A percentile compares a stretch with the other conserved stretches of the same genome.
Conservation (phyloP, 2,797 vertebrate genomes). For the Phylloscopus collybita region DNA sequence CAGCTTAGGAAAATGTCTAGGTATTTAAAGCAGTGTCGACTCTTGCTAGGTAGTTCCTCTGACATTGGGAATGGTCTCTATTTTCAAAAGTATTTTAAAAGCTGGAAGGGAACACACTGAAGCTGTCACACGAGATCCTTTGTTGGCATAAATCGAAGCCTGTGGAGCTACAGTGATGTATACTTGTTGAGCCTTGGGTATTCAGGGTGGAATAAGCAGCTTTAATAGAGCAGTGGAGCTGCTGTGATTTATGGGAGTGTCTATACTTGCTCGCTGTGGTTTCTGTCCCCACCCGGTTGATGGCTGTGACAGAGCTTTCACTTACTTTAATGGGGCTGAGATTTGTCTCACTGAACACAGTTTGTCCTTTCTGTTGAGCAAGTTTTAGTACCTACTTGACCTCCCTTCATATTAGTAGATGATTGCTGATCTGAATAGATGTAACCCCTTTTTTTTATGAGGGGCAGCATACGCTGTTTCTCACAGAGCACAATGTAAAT, state of each 20-base stretch:
- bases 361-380: neutral
- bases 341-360: neutral
- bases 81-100: neutral
- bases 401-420: neutral
- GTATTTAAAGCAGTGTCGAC: neutral
- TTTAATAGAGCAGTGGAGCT: conserved; percentile 37
- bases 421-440: neutral
- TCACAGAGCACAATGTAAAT: neutral
- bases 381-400: neutral
- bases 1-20: neutral
- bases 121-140: neutral
- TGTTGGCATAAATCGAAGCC: conserved; percentile 4
- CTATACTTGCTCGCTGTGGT: neutral
- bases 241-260: conserved; percentile 15
- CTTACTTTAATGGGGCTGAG: neutral
- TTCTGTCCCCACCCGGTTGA: conserved; percentile 14
- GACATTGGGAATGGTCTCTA: neutral
- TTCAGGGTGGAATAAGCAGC: conserved; percentile 26
- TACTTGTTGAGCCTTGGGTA: conserved; percentile 42
- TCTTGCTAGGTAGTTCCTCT: neutral
- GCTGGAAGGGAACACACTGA: neutral
- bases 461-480: neutral
- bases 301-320: neutral
- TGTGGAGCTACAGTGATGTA: conserved; percentile 18
- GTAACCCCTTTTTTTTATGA: neutral